phyloP scores from a whole-genome alignment of 1,140 invertebrate genomes.

The Heliothis subflexa region DNA sequence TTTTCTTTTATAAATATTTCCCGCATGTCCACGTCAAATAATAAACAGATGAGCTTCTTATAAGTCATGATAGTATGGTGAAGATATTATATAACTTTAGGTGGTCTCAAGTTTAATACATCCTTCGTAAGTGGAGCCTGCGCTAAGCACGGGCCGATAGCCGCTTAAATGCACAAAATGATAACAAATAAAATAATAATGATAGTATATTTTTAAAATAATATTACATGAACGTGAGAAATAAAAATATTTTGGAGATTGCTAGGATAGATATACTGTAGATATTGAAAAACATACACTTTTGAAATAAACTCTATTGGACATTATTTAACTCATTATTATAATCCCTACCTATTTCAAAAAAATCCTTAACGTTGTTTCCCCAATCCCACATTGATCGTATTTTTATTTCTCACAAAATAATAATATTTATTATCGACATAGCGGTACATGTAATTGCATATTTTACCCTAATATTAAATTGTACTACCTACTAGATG shows the following conservation, averaged over 20 bases:
- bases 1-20: not conserved
- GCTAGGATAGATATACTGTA: slow-evolving; percentile 26
- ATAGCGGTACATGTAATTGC: slow-evolving; percentile 10
- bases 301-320: slow-evolving; percentile 6
- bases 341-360: too few species aligned
- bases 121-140: slow-evolving; percentile 41
- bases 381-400: not conserved
- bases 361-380: not conserved
- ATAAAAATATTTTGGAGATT: slow-evolving; percentile 35
- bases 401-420: slow-evolving; percentile 27
- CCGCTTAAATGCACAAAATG: slow-evolving; percentile 79
- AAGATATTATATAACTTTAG: not conserved
- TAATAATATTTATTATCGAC: not conserved
- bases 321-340: too few species aligned
- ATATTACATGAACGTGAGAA: slow-evolving; percentile 22
- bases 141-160: slow-evolving; percentile 54
- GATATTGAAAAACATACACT: not conserved
- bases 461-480: slow-evolving; percentile 14
- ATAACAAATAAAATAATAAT: slow-evolving; percentile 52
- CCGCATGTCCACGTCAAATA: slow-evolving; percentile 23
- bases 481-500: slow-evolving; percentile 19
- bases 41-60: slow-evolving; percentile 20
- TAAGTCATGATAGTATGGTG: slow-evolving; percentile 8
- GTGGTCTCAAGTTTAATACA: slow-evolving; percentile 28
- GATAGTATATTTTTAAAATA: slow-evolving; percentile 34